Conservation (phyloP, 1,140 invertebrate species). For the Drosophila orena region DNA sequence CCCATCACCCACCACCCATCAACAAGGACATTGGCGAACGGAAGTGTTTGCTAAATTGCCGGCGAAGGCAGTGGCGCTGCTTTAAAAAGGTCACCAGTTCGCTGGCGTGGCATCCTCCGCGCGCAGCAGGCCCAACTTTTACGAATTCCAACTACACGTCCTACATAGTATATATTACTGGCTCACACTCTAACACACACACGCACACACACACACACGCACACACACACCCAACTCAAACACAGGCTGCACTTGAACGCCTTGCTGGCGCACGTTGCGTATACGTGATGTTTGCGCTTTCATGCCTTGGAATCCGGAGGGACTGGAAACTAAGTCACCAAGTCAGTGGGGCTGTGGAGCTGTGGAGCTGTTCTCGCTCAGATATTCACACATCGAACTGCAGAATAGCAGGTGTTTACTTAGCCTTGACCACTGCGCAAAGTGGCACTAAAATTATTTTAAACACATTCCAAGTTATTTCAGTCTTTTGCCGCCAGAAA, state of each 20-base stretch:
- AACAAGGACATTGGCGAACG: constrained; percentile 15
- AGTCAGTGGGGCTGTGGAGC: not conserved
- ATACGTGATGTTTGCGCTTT: constrained; percentile 58
- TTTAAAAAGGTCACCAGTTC: constrained; percentile 64
- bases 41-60: constrained; percentile 57
- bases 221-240: constrained; percentile 10
- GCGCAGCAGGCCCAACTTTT: constrained; percentile 32
- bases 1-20: not conserved
- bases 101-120: constrained; percentile 33
- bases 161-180: not conserved
- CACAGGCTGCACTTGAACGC: constrained; percentile 43
- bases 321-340: constrained; percentile 10
- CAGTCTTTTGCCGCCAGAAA: constrained; percentile 44
- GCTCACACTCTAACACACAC: constrained; percentile 3
- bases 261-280: constrained; percentile 53
- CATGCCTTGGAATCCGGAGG: constrained; percentile 14
- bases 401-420: constrained; percentile 25
- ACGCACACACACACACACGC: not conserved
- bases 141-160: constrained; percentile 11
- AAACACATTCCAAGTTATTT: constrained; percentile 58
- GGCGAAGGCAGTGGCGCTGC: constrained; percentile 15
- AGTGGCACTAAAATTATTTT: constrained; percentile 66
- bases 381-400: constrained; percentile 3
- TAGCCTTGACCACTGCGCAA: constrained; percentile 40
- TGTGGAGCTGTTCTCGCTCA: constrained; percentile 5